phyloP scores from a whole-genome alignment of 2,888 invertebrate genomes.

The Argyresthia albistria region DNA sequence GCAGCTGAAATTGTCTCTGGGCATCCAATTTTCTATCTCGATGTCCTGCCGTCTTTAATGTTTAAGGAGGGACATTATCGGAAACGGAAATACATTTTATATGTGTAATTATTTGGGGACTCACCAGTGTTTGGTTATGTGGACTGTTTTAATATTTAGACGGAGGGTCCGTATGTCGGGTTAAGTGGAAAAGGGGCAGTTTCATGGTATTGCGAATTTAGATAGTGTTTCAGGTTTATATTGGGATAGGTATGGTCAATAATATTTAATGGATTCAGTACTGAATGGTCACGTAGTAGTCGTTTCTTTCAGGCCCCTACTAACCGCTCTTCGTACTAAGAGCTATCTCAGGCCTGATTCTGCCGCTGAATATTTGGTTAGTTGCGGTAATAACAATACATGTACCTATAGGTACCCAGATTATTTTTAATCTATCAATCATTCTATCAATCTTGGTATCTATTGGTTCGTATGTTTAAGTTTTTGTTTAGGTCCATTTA shows the following conservation, averaged over 20 bases:
- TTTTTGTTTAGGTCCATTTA: no score
- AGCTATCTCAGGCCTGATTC: no score
- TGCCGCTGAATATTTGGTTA: no score
- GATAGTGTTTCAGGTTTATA: not conserved
- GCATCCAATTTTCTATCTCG: not conserved
- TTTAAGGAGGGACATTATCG: slow-evolving; percentile 41
- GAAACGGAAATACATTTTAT: slow-evolving; percentile 16
- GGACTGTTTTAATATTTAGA: slow-evolving; percentile 32
- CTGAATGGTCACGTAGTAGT: no score
- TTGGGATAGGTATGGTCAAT: not conserved
- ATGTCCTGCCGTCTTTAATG: slow-evolving; percentile 32
- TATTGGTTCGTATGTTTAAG: no score
- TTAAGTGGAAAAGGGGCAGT: slow-evolving; percentile 11
- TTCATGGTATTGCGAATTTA: not conserved
- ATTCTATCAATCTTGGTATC: no score
- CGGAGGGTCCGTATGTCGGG: slow-evolving; percentile 11
- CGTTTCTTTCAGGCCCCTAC: no score
- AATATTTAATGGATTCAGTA: not conserved
- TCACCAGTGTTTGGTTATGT: slow-evolving; percentile 23
- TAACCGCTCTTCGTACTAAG: no score
- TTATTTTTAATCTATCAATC: no score
- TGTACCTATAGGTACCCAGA: no score
- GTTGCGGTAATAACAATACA: no score
- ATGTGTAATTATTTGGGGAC: slow-evolving; percentile 38
- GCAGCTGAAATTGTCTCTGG: no score